Base-by-base conservation (phyloP, 2,113 vertebrate genomes). In the Hoplias malabaricus region DNA sequence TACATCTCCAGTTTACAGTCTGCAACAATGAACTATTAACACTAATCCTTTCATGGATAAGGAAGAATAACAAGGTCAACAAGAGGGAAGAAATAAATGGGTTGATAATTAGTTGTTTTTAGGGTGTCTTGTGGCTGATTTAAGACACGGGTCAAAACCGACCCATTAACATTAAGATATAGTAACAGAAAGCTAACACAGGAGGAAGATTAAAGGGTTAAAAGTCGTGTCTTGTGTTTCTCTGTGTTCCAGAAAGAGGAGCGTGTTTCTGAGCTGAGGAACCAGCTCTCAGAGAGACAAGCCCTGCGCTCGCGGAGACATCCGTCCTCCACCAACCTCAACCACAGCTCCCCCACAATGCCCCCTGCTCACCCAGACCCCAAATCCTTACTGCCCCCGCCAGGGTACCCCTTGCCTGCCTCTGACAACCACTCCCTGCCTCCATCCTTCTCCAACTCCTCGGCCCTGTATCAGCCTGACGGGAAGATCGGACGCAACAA, bases 401-500 rank as follows among this genome's bases (percentile, higher is more conserved):
- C 93, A 0, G 92, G 93, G n/a, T 93, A 92, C 80, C 90, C 92
- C 2, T 89, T 79, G 69, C 80, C 93, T 1, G 31, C 92, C 62
- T 87, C 88, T 0, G 94, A 94, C 83, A 93, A 92, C 85, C 90
- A 92, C 89, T 23, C 92, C 29, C 84, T 92, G 38, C 61, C 92
- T 16, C 90, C 93, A 23, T 91, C 93, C 82, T 93, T 92, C 83
- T 89, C 93, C 68, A 93, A 93, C 81, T 93, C 92, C 9, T 86
- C 92, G 31, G 87, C 75, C 82, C 84, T 95, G n/a, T 95, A 95
- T 86, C 93, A 94, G 43, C 89, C 92, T 0, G 95, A 96, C 36
- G 94, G 94, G 88, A 95, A 96, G 84, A 93, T 97, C 84, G 92
- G 89, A 34, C 93, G 93, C 73, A 94, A 93, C 89, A 96, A 95